Evolutionary conservation across 2,888 invertebrate genomes (phyloP), one percentile per base, ranked within the genome.

Genomic region (Eupsilia transversa): DNA sequence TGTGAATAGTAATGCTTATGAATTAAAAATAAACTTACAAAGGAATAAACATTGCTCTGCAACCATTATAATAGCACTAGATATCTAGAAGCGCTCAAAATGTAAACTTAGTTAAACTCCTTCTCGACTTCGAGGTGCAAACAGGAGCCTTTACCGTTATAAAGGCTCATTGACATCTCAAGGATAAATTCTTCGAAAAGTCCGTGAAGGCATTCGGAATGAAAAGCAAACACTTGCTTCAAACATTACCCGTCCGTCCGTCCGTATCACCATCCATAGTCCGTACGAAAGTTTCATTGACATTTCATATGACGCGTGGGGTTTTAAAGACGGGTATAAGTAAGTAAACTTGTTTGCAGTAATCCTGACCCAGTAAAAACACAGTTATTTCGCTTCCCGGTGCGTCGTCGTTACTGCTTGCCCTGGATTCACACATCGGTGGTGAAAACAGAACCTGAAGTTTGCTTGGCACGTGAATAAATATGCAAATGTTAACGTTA

Each of bases 341-440:
- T 79, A 69, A 84, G 56, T 78, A 72, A 86, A 86, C 87, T 78
- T 76, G 82, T 82, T 86, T 82, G 82, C 77, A 85, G 66, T 72
- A 73, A 77, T 85, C 79, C 83, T 85, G 85, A 85, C 87, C 79
- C 81, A 85, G 76, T 80, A 63, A 73, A 70, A 72, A 68, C 60
- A 80, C 87, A 84, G 84, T 87, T 86, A 87, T 72, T 66, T 74
- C 43, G 33, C 41, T 81, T 61, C 74, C 67, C 63, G 27, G n/a
- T 38, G 10, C 60, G 56, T 77, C 60, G 56, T 77, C 27, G 41
- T 59, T 68, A 56, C 43, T 71, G 68, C 38, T 66, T 70, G 82
- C 69, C 60, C 68, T 67, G 72, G 65, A 68, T 67, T 77, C 68
- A 64, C 83, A 78, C 64, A 54, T 69, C 52, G 46, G 1, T 67